Conservation (phyloP, 1,140 invertebrate genomes). For the Helicoverpa zea region DNA sequence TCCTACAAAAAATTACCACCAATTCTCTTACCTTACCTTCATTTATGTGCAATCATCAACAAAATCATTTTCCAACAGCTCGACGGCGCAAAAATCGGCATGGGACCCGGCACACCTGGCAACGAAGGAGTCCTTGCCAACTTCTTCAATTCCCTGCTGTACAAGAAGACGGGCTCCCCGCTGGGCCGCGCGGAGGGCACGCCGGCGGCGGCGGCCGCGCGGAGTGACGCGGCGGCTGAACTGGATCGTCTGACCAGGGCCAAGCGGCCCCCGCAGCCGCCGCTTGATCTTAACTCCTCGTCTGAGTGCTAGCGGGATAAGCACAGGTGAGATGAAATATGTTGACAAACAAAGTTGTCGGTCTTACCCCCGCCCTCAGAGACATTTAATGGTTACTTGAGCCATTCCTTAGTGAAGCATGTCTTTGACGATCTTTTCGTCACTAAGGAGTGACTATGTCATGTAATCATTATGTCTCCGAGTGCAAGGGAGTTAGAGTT, state of each 20-base stretch:
- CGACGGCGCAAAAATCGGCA: constrained; percentile 90
- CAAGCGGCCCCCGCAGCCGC: constrained; percentile 86
- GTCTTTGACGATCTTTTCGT: too few relatives aligned
- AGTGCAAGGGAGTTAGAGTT: too few relatives aligned
- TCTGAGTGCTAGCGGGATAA: constrained; percentile 71
- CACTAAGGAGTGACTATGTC: too few relatives aligned
- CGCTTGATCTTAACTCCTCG: constrained; percentile 81
- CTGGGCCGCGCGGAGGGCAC: constrained; percentile 88
- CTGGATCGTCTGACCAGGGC: constrained; percentile 94
- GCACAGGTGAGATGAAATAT: background rate
- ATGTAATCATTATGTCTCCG: too few relatives aligned
- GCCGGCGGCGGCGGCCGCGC: constrained; percentile 90
- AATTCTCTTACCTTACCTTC: background rate
- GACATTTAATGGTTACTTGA: too few relatives aligned
- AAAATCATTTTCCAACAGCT: constrained; percentile 84
- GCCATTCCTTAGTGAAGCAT: too few relatives aligned
- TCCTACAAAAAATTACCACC: too few relatives aligned
- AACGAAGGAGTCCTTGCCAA: constrained; percentile 98
- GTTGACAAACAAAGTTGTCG: too few relatives aligned
- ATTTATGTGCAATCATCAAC: background rate
- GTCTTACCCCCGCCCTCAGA: too few relatives aligned
- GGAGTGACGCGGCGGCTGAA: constrained; percentile 96
- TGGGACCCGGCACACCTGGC: constrained; percentile 89
- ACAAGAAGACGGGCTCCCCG: constrained; percentile 94
- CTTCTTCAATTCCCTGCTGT: constrained; percentile 99